Conservation (phyloP, 2,113 vertebrate genomes). For the Cacatua alba region DNA sequence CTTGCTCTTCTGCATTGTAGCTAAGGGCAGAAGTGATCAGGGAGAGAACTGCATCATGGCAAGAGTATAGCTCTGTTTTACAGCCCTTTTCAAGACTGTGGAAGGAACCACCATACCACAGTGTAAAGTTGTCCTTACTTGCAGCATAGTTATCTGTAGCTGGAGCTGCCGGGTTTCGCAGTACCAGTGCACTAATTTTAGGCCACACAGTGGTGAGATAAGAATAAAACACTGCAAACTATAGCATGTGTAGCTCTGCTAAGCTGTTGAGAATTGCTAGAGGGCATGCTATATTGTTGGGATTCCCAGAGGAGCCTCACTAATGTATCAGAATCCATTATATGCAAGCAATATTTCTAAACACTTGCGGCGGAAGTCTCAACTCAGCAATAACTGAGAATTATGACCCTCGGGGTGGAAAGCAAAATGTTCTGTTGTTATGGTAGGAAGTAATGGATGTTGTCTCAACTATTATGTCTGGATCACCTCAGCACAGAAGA, state of each 20-base stretch:
- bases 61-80: background rate
- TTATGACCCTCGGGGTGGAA: background rate
- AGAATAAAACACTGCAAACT: background rate
- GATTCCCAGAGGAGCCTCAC: background rate
- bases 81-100: background rate
- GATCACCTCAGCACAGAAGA: background rate
- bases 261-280: background rate
- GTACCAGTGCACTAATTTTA: background rate
- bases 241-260: background rate
- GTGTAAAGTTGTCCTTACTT: background rate
- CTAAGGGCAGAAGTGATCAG: background rate
- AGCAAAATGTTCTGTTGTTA: background rate
- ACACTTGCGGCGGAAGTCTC: background rate
- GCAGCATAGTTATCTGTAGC: fast-evolving
- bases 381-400: background rate
- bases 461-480: background rate
- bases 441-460: background rate
- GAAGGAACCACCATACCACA: background rate
- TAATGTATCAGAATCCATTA: background rate
- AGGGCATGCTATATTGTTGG: background rate
- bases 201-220: background rate
- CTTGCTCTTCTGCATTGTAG: background rate
- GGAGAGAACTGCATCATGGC: fast-evolving
- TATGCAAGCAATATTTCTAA: background rate
- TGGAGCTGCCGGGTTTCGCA: background rate